Evolutionary conservation across 2,888 invertebrate species (phyloP), one percentile per base, ranked within the genome.

Genomic region (Zelleria hepariella): DNA sequence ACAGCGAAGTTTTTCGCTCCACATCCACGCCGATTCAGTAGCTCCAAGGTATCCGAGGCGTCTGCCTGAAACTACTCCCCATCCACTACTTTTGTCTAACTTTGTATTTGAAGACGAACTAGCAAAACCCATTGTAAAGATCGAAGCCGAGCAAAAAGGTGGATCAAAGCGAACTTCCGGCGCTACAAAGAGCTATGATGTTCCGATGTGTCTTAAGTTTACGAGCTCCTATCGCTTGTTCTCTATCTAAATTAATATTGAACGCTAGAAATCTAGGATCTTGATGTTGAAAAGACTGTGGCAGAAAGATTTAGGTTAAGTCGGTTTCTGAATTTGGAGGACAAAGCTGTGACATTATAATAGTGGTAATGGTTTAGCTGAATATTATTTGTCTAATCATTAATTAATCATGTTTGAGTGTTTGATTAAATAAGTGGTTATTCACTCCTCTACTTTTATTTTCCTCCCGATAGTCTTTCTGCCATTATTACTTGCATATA

Each of bases 81-180:
- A 72, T 74, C 74, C 78, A 78, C 82, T 80, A 79, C 82, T 80
- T 81, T 85, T 86, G 83, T 86, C 85, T 85, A 83, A 83, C 71
- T 86, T 82, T 74, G 78, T 82, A 74, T 85, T 84, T 79, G 80
- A 81, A 69, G 73, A 70, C 63, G 70, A 74, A 76, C 76, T 77
- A 71, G 71, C 64, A 66, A 55, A 59, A 75, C 75, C 74, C 72
- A 77, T 80, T 81, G 79, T 79, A 66, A 66, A 65, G 65, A 70
- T 67, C 66, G 61, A 61, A 58, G 27, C 21, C 48, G 27, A 23
- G 59, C 56, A 68, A 69, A 71, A 72, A 71, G 62, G 67, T 67
- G 68, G 67, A 58, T 63, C 67, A 68, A 67, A 70, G 57, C 47
- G 48, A 57, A 57, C 23, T 57, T 57, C 15, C 20, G 32, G 15